Base-by-base conservation (phyloP, 2,888 invertebrate species). In the Stomorhina lunata region DNA sequence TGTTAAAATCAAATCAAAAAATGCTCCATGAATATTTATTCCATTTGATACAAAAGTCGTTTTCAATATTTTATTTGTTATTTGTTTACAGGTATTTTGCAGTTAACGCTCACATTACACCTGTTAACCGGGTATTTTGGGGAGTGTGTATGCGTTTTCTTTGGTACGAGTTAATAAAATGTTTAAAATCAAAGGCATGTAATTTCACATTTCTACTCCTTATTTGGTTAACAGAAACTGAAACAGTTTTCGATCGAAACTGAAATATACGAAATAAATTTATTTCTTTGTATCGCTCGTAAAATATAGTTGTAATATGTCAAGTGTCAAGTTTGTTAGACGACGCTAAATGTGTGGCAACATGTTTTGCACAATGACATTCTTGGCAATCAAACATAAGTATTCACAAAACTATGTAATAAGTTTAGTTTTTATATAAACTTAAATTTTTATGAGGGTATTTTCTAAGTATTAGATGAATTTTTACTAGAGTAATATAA, bases 281-380 rank as follows among this genome's bases (percentile, higher is more conserved):
- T 7, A 66, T 66, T 66, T 37, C 29, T 43, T 20, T 20, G 55
- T n/a, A n/a, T n/a, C 20, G 29, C 20, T 15, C 6, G n/a, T 29
- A 20, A 25, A 29, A 4, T 37, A 15, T 66, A 25, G 25, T 50
- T 68, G 66, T n/a, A 12, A 25, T 25, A 32, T 57, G 71, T 71
- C 71, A 59, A 57, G 57, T 71, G 71, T 71, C 71, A 71, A 71
- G 57, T 45, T 57, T 57, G 27, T 37, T 50, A 55, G 40, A 1
- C 10, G 9, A n/a, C n/a, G n/a, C n/a, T n/a, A n/a, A n/a, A n/a
- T 50, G 34, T 37, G 32, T 45, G 43, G 10, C 32, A 22, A 45
- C 57, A 57, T 32, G 15, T 43, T 43, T n/a, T n/a, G n/a, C n/a
- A n/a, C n/a, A n/a, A 17, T 43, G 27, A 27, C 43, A 63, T 63